Evolutionary conservation across 1,140 invertebrate genomes (phyloP), one percentile per base, ranked within the genome.

Genomic region (Lepidurus apus): DNA sequence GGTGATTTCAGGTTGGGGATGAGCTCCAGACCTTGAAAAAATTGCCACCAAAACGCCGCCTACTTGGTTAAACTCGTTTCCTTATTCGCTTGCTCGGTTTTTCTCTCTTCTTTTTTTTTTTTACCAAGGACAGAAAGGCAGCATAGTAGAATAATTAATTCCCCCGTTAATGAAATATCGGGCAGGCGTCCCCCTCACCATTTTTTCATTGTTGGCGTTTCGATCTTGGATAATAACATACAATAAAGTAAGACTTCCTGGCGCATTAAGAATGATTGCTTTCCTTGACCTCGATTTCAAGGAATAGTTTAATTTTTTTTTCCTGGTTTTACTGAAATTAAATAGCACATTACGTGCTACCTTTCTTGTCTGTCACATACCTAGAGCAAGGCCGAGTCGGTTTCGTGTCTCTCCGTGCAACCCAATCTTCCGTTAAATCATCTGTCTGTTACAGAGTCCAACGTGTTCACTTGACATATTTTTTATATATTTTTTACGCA

Each of bases 1-100:
- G 47, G 47, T 65, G 47, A 65, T 21, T 65, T 1, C 7, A 65
- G 47, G 47, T 65, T 17, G n/a, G 53, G n/a, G 53, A 65, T 65
- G 53, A 65, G 53, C 53, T 65, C 53, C 53, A 17, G 53, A 65
- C 53, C 53, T 65, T 65, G 53, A 65, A 65, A 65, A 65, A n/a
- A n/a, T 65, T 65, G 53, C 13, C 53, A 34, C 53, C 8, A 65
- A 65, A 65, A 13, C 17, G 10, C 53, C 6, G 17, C 53, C 13
- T n/a, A 65, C 53, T 65, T 65, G 17, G 13, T 65, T 65, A 65
- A 65, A 65, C 17, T 13, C 21, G 53, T 65, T 65, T 65, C 53
- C n/a, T 65, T 21, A n/a, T 65, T 65, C 53, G 17, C 6, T 17
- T 65, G 53, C 3, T 1, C 21, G 53, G 21, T 65, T 65, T 65